phyloP scores from a whole-genome alignment of 2,888 invertebrate genomes.

The Drosophila emarginata region DNA sequence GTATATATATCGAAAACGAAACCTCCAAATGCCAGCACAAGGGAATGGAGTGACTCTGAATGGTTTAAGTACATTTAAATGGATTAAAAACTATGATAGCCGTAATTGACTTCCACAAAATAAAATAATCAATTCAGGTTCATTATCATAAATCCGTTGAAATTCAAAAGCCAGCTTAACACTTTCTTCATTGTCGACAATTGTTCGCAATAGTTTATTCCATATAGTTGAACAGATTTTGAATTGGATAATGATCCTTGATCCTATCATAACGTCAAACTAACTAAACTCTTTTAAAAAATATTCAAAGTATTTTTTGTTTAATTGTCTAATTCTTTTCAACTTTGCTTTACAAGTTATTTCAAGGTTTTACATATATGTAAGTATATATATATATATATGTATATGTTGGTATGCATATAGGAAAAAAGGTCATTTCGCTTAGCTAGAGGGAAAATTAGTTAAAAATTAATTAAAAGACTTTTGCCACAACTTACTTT shows the following conservation, averaged over 20 bases:
- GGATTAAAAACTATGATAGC: not conserved
- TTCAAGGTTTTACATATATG: constrained; percentile 7
- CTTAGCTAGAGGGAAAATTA: constrained; percentile 39
- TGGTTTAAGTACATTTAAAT: not conserved
- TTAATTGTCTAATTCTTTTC: constrained; percentile 1
- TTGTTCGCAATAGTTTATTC: too few species aligned
- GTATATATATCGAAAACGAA: not conserved
- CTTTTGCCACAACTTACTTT: constrained; percentile 37
- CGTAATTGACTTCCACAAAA: not conserved
- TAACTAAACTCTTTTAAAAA: not conserved
- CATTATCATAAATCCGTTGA: not conserved
- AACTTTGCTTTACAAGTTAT: not conserved
- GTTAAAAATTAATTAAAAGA: constrained; percentile 50
- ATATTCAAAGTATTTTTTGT: constrained; percentile 3
- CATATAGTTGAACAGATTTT: too few species aligned
- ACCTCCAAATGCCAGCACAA: not conserved
- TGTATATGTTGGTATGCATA: not conserved
- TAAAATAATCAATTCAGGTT: not conserved
- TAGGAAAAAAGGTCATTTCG: constrained; percentile 34
- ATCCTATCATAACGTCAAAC: not conserved
- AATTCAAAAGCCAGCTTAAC: not conserved
- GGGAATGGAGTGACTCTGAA: not conserved
- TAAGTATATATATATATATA: not conserved
- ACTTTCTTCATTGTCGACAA: too few species aligned
- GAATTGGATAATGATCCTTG: too few species aligned